Percentiles rank a stretch among this genome's conserved stretches.
phyloP scores from a whole-genome alignment of 2,797 vertebrate species.

The Tadarida brasiliensis region DNA sequence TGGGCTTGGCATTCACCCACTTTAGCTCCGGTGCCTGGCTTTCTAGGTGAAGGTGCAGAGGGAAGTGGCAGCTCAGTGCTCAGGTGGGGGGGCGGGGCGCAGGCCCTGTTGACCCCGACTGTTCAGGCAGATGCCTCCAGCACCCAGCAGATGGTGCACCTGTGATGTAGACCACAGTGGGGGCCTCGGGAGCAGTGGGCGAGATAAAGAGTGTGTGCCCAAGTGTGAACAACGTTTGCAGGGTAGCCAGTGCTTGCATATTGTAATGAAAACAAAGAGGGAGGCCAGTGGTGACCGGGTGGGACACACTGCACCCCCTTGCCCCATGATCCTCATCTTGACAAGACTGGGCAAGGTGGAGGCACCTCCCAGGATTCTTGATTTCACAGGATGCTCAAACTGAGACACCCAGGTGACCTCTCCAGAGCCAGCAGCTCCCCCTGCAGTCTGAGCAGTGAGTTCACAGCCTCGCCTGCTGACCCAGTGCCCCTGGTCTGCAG shows the following conservation, averaged over 20 bases:
- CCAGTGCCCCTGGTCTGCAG: rapidly evolving
- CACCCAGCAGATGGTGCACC: background rate
- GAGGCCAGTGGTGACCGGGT: background rate
- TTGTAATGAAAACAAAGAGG: background rate
- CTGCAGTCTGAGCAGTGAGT: background rate
- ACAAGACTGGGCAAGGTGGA: background rate
- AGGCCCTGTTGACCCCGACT: background rate
- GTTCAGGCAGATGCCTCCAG: conserved; percentile 69
- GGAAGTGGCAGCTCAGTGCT: rapidly evolving
- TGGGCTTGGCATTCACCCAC: background rate
- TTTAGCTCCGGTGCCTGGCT: background rate
- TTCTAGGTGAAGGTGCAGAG: background rate
- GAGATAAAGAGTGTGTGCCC: conserved; percentile 65
- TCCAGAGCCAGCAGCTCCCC: background rate
- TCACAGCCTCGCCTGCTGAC: rapidly evolving
- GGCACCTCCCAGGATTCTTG: background rate
- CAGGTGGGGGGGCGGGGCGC: rapidly evolving
- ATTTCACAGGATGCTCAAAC: background rate
- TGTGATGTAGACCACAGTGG: background rate
- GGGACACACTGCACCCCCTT: rapidly evolving
- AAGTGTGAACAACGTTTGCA: rapidly evolving
- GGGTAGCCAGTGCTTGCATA: rapidly evolving
- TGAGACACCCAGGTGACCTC: background rate
- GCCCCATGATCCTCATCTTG: background rate
- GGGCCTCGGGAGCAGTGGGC: background rate